phyloP scores from a whole-genome alignment of 64 coral and sea anemone species.

The Catalaphyllia jardinei region DNA sequence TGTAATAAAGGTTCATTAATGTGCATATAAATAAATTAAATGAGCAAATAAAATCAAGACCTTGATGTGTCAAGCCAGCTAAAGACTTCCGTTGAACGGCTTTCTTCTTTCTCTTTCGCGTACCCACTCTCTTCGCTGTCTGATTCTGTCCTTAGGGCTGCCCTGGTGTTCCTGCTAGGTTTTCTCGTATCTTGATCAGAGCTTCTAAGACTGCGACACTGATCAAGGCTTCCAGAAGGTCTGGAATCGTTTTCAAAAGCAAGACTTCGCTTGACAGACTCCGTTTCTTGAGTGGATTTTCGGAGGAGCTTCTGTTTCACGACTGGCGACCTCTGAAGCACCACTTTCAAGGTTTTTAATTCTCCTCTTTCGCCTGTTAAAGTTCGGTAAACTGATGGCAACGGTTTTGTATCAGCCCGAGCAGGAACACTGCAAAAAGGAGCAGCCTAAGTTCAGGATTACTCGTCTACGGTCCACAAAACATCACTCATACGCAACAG shows the following conservation, averaged over 20 bases:
- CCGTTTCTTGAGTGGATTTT: neutral
- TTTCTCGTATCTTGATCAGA: slow-evolving; percentile 18
- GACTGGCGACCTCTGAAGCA: slow-evolving; percentile 5
- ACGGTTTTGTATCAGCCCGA: neutral
- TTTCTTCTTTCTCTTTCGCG: neutral
- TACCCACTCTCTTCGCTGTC: slow-evolving; percentile 6
- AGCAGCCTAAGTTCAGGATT: slow-evolving; percentile 36
- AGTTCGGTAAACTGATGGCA: slow-evolving; percentile 2
- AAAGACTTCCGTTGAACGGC: neutral
- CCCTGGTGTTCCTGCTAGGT: neutral
- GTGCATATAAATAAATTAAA: neutral
- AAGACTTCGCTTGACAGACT: slow-evolving; percentile 25
- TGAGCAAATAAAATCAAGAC: slow-evolving; percentile 13
- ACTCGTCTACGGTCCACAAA: neutral
- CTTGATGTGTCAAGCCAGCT: slow-evolving; percentile 36
- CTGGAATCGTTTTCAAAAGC: neutral
- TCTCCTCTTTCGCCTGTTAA: slow-evolving; percentile 13
- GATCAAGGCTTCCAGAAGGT: slow-evolving; percentile 4
- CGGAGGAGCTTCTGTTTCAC: neutral
- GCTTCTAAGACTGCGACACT: slow-evolving; percentile 25
- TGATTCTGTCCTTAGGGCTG: slow-evolving; percentile 28
- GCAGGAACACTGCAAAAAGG: slow-evolving; percentile 38
- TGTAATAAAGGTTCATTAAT: no score
- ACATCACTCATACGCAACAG: no score
- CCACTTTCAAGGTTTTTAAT: slow-evolving; percentile 29